Percentiles rank a stretch among this genome's conserved stretches.
Evolutionary conservation across 2,888 invertebrate species (phyloP).

Genomic region (Atherix ibis): DNA sequence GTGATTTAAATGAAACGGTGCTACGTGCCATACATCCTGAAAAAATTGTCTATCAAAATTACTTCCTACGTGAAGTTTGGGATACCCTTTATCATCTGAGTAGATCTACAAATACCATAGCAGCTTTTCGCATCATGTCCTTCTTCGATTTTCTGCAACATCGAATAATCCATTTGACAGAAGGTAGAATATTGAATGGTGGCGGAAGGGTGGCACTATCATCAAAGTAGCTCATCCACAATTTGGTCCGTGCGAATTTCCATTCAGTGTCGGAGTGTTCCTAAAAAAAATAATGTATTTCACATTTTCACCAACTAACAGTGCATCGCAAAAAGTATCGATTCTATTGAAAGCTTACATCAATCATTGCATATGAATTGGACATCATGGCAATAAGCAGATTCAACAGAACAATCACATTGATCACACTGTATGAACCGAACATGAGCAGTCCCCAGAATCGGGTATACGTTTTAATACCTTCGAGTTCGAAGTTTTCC

Average conservation of each 20-base stretch:
- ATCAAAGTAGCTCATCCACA: conserved; percentile 95
- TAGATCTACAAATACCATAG: background rate
- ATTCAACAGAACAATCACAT: conserved; percentile 84
- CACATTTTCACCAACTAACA: background rate
- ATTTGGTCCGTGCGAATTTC: conserved; percentile 87
- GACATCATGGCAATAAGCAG: conserved; percentile 97
- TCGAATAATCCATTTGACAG: conserved; percentile 62
- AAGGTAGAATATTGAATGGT: conserved; percentile 86
- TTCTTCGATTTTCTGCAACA: conserved; percentile 42
- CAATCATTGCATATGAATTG: conserved; percentile 85
- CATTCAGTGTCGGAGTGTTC: conserved; percentile 89
- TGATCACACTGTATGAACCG: conserved; percentile 88
- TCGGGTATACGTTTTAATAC: conserved; percentile 77
- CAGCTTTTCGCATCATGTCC: conserved; percentile 24
- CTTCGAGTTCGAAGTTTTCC: conserved; percentile 72
- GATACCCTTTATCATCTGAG: too few species aligned
- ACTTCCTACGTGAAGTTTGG: too few species aligned
- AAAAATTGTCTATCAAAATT: too few species aligned
- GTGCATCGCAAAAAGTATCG: background rate
- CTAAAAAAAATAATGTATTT: conserved; percentile 32
- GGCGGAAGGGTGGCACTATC: conserved; percentile 80
- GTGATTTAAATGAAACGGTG: too few species aligned
- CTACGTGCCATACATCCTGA: too few species aligned
- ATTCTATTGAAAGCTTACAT: conserved; percentile 18
- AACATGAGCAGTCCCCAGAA: conserved; percentile 95